phyloP scores from a whole-genome alignment of 2,113 vertebrate genomes.

The Phodopus roborovskii region DNA sequence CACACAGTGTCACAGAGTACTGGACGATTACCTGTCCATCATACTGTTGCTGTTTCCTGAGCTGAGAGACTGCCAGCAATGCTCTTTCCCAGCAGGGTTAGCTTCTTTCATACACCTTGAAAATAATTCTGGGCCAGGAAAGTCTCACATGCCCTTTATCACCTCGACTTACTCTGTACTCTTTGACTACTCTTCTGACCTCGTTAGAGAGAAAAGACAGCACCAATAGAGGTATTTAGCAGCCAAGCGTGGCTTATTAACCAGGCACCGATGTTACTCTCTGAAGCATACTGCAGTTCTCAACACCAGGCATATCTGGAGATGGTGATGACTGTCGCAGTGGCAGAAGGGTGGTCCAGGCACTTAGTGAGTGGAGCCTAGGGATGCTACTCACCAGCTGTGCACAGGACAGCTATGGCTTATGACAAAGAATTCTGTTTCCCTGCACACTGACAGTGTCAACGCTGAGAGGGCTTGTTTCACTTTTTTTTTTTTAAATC shows the following conservation, averaged over 20 bases:
- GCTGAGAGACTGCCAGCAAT: background rate
- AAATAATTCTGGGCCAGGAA: background rate
- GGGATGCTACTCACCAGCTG: background rate
- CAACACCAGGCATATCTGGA: background rate
- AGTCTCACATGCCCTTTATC: background rate
- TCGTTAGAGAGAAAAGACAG: conserved; percentile 10
- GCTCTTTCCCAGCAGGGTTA: background rate
- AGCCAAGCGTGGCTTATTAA: background rate
- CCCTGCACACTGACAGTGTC: background rate
- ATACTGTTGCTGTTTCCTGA: background rate
- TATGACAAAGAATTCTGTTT: background rate
- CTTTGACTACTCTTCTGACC: background rate
- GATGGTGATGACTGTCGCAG: background rate
- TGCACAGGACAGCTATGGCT: too few relatives aligned
- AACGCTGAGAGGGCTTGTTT: background rate
- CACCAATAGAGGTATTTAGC: background rate
- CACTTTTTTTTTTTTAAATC: background rate
- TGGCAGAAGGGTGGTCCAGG: background rate
- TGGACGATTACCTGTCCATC: background rate
- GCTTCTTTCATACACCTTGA: background rate
- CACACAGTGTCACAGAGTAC: background rate
- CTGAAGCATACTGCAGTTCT: background rate
- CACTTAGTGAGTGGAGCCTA: background rate
- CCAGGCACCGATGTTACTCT: background rate
- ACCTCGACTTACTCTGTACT: background rate